phyloP scores from a whole-genome alignment of 2,113 vertebrate genomes.

The Gymnocephalus cernua region DNA sequence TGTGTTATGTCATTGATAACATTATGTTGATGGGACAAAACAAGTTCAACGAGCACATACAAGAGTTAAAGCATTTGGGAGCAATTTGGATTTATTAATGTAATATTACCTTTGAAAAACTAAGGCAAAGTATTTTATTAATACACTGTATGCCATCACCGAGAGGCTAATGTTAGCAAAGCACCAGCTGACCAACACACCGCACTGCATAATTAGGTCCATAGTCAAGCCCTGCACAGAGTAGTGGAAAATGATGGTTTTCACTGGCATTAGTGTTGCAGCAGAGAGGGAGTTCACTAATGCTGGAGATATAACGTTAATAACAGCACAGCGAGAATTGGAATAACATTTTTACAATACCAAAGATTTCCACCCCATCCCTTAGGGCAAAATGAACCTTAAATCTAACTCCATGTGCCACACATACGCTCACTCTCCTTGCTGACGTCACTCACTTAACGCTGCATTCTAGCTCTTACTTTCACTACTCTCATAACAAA shows the following conservation, averaged over 20 bases:
- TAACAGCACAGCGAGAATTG: not conserved
- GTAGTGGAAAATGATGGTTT: not conserved
- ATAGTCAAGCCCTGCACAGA: not conserved
- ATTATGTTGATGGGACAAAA: not conserved
- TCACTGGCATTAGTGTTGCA: not conserved
- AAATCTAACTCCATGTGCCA: not conserved
- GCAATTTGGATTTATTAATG: no score
- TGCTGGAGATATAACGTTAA: not conserved
- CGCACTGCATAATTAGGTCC: not conserved
- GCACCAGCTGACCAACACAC: not conserved
- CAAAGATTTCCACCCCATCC: not conserved
- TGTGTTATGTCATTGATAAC: not conserved
- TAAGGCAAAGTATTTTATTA: not conserved
- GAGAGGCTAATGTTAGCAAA: not conserved
- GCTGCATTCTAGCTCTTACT: no score
- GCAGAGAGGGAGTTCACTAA: not conserved
- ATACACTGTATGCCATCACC: not conserved
- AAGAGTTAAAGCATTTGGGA: no score
- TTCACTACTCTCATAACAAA: no score
- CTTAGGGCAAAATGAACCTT: not conserved
- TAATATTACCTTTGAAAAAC: not conserved
- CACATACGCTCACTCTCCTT: no score
- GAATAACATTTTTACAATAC: not conserved
- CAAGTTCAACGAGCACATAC: no score
- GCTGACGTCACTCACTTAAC: no score